phyloP scores from a whole-genome alignment of 2,888 invertebrate genomes.

The Drosophila trichaetosa region DNA sequence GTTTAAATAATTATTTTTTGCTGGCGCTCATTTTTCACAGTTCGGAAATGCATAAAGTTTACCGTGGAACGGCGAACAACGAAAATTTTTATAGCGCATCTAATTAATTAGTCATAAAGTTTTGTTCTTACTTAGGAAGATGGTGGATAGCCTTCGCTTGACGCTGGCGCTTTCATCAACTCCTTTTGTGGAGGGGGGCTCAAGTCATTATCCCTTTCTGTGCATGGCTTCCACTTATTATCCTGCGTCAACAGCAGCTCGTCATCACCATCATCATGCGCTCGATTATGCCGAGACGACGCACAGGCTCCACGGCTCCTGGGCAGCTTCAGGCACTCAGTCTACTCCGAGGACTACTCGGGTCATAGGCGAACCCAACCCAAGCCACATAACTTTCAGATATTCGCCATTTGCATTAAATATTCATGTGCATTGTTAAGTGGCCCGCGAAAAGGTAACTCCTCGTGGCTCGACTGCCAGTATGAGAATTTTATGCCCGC shows the following conservation, averaged over 20 bases:
- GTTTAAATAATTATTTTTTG: slow-evolving; percentile 60
- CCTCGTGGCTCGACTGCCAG: slow-evolving; percentile 18
- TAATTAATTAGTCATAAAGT: slow-evolving; percentile 81
- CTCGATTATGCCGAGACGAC: slow-evolving; percentile 61
- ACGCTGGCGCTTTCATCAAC: slow-evolving; percentile 49
- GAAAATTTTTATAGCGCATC: slow-evolving; percentile 77
- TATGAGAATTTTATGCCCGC: slow-evolving; percentile 3
- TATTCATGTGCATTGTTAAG: slow-evolving; percentile 72
- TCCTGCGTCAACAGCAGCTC: slow-evolving; percentile 64
- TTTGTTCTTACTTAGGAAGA: slow-evolving; percentile 62
- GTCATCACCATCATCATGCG: slow-evolving; percentile 63
- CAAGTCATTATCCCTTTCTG: slow-evolving; percentile 72
- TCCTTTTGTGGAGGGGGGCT: slow-evolving; percentile 10
- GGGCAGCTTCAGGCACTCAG: slow-evolving; percentile 8
- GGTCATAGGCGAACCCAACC: slow-evolving; percentile 21
- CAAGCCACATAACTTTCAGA: slow-evolving; percentile 55
- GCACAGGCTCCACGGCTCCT: slow-evolving; percentile 9
- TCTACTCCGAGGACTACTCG: slow-evolving; percentile 12
- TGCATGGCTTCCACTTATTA: slow-evolving; percentile 63
- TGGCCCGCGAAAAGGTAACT: slow-evolving; percentile 60
- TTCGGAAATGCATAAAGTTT: slow-evolving; percentile 67
- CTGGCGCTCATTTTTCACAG: slow-evolving; percentile 51
- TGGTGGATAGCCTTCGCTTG: slow-evolving; percentile 34
- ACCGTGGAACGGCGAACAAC: slow-evolving; percentile 25
- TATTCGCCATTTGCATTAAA: slow-evolving; percentile 63